Conservation (phyloP, 2,888 invertebrate genomes). For the Hartigia nigra region DNA sequence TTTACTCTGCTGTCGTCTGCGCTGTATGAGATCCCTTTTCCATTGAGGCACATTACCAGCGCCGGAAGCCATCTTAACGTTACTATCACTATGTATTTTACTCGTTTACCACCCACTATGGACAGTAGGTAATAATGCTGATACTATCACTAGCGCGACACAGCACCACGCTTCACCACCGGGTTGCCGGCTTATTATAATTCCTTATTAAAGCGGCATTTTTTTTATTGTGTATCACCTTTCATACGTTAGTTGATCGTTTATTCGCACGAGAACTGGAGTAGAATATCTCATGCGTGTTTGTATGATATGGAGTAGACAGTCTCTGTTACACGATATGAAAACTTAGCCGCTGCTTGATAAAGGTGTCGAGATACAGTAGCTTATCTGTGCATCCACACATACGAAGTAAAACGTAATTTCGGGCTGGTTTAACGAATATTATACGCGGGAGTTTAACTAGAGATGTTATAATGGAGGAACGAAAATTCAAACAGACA, state of each 20-base stretch:
- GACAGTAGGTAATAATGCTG: not conserved
- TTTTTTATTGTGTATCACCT: not conserved
- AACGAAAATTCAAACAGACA: slow-evolving; percentile 35
- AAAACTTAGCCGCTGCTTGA: not conserved
- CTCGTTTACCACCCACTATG: not conserved
- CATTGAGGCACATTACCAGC: slow-evolving; percentile 75
- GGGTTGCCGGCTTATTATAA: not conserved
- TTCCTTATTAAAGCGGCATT: not conserved
- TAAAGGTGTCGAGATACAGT: not conserved
- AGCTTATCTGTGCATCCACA: not conserved
- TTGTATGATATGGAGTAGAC: not conserved
- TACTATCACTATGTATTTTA: not conserved
- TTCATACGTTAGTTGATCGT: not conserved
- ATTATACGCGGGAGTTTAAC: not conserved
- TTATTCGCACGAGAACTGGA: not conserved
- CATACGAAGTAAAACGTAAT: not conserved
- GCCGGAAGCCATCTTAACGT: slow-evolving; percentile 31
- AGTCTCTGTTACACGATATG: not conserved
- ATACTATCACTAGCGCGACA: not conserved
- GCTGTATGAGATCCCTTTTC: slow-evolving; percentile 85
- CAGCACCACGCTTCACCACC: not conserved
- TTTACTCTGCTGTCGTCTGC: slow-evolving; percentile 71
- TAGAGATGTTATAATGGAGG: slow-evolving; percentile 2
- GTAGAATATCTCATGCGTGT: not conserved
- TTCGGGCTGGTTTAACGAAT: not conserved